A percentile compares a stretch with the other conserved stretches of the same genome.
Conservation (phyloP, 2,113 vertebrate species). For the Calidris pugnax region DNA sequence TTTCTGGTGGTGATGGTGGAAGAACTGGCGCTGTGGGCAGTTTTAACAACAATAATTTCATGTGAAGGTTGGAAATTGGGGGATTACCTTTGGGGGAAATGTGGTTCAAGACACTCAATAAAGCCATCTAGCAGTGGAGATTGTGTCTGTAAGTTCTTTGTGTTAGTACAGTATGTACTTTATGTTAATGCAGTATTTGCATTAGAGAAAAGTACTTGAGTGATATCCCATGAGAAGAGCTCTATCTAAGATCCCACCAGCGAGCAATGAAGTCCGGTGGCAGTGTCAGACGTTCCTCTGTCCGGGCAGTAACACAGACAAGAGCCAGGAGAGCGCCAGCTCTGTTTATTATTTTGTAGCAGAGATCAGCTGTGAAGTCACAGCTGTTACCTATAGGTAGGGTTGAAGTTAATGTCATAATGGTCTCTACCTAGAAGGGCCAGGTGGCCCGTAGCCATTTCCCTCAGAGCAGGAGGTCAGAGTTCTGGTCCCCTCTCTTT, state of each 20-base stretch:
- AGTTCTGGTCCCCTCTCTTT: not conserved
- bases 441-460: not conserved
- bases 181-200: not conserved
- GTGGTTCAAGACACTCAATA: not conserved
- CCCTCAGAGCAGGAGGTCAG: not conserved
- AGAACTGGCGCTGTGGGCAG: not conserved
- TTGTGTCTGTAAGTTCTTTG: not conserved
- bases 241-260: not conserved
- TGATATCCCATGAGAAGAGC: not conserved
- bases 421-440: not conserved
- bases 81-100: not conserved
- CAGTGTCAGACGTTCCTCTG: not conserved
- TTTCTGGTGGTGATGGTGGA: not conserved
- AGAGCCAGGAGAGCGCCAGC: not conserved
- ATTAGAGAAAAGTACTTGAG: not conserved
- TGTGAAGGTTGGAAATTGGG: not conserved
- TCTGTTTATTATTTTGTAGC: not conserved
- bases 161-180: not conserved
- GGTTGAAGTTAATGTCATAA: not conserved
- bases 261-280: rapidly evolving
- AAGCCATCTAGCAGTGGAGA: slow-evolving; percentile 9
- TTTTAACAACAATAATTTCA: not conserved
- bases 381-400: not conserved
- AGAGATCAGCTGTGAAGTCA: not conserved
- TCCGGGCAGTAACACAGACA: not conserved